Conservation (phyloP, 2,113 vertebrate species). For the Numida meleagris region DNA sequence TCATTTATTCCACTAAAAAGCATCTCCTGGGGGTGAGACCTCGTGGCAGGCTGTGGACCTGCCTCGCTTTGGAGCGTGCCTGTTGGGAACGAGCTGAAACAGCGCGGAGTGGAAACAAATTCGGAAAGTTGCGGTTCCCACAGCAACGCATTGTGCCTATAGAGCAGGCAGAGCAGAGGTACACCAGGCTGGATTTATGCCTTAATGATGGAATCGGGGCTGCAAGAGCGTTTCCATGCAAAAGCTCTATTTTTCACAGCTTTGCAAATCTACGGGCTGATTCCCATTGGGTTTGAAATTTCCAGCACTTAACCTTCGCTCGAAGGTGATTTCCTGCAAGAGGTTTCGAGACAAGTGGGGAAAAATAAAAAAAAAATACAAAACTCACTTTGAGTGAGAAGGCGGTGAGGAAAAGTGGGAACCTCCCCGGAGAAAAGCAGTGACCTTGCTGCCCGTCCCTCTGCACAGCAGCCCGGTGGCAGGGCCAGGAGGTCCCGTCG, state of each 20-base stretch:
- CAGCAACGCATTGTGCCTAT: constrained; percentile 24
- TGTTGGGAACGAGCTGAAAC: background rate
- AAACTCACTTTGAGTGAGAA: background rate
- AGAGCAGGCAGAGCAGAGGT: background rate
- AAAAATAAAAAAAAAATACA: background rate
- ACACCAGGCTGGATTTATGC: background rate
- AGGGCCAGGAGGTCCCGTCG: background rate
- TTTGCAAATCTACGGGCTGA: background rate
- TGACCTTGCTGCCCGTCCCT: background rate
- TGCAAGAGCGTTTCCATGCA: background rate
- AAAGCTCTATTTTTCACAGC: background rate
- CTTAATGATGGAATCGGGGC: background rate
- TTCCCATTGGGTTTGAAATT: background rate
- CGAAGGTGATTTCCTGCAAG: background rate
- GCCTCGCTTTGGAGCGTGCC: background rate
- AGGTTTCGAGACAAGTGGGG: background rate
- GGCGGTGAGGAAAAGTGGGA: background rate
- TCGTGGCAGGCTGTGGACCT: background rate
- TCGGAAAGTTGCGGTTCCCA: constrained; percentile 45
- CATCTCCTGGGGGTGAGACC: background rate
- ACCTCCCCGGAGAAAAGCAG: accelerated
- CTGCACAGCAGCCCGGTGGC: background rate
- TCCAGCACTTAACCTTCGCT: background rate
- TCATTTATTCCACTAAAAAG: background rate
- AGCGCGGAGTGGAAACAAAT: background rate